These are phyloP conservation scores for Cichladusa arquata DNA, from an alignment of 2,113 vertebrate genomes.

Conservation along the genomic window DNA sequence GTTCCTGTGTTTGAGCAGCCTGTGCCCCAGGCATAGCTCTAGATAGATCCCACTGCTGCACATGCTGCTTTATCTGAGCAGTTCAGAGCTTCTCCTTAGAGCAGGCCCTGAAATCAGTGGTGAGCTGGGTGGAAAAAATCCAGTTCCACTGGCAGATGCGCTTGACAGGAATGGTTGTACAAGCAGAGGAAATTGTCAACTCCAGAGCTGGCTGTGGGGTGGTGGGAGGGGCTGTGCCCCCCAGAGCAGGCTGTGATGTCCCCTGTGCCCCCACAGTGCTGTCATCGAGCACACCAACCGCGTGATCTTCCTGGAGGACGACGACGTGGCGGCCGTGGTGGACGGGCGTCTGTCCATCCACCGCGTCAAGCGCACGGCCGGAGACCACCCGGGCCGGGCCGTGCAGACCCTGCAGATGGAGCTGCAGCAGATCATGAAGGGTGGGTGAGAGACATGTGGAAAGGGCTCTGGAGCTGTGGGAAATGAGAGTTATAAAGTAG, in stretches of 20 bases:
- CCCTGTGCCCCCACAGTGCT: constrained; percentile 72
- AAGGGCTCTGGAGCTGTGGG: too few species aligned
- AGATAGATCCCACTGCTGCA: background rate
- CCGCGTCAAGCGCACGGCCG: constrained; percentile 89
- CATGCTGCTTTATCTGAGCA: background rate
- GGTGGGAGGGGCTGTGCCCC: too few species aligned
- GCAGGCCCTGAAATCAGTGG: background rate
- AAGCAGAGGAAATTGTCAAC: too few species aligned
- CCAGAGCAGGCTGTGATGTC: background rate
- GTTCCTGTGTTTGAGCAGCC: background rate
- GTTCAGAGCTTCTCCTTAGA: background rate
- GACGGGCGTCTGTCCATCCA: constrained; percentile 95
- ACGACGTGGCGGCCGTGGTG: constrained; percentile 91
- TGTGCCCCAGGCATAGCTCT: background rate
- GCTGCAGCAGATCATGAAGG: constrained; percentile 98
- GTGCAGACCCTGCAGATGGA: constrained; percentile 99
- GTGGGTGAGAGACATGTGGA: constrained; percentile 46
- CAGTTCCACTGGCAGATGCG: background rate
- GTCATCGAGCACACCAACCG: constrained; percentile 97
- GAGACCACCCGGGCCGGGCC: constrained; percentile 90
- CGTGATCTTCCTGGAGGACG: constrained; percentile 97
- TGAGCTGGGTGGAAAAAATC: background rate
- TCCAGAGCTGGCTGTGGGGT: too few species aligned
- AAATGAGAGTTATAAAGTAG: too few species aligned
- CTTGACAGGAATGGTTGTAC: too few species aligned